phyloP scores from a whole-genome alignment of 2,888 invertebrate genomes.

The Cheilosia vulpina region DNA sequence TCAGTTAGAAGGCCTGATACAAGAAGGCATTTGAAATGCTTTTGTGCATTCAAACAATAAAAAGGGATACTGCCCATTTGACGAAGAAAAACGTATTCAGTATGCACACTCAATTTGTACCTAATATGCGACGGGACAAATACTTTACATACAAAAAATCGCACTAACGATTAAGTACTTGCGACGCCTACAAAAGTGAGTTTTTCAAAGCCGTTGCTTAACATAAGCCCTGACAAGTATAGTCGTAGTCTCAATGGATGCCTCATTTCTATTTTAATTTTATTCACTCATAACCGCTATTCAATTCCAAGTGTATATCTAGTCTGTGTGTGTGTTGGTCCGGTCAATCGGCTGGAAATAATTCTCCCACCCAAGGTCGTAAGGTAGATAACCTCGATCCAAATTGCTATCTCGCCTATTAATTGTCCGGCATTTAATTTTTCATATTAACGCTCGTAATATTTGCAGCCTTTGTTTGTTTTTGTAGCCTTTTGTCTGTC shows the following conservation, averaged over 20 bases:
- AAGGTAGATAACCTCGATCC: slow-evolving; percentile 72
- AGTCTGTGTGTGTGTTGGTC: not conserved
- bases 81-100: too few relatives aligned
- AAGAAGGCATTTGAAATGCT: too few relatives aligned
- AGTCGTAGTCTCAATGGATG: not conserved
- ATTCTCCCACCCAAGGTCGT: slow-evolving; percentile 61
- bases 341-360: slow-evolving; percentile 47
- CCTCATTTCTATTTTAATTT: slow-evolving; percentile 52
- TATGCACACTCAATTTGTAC: too few relatives aligned
- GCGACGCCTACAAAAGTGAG: too few relatives aligned
- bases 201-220: too few relatives aligned
- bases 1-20: too few relatives aligned
- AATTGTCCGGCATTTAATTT: slow-evolving; percentile 39
- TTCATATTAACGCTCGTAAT: slow-evolving; percentile 14
- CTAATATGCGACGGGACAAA: too few relatives aligned
- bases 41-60: too few relatives aligned
- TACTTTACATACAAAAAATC: too few relatives aligned
- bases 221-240: too few relatives aligned
- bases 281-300: slow-evolving; percentile 37
- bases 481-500: slow-evolving; percentile 12
- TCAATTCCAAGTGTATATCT: not conserved
- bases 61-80: too few relatives aligned
- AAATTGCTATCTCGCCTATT: slow-evolving; percentile 58
- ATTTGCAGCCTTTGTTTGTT: slow-evolving; percentile 9
- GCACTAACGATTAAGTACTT: too few relatives aligned